Base-by-base conservation (phyloP, 2,113 vertebrate genomes). In the Dromiciops gliroides region DNA sequence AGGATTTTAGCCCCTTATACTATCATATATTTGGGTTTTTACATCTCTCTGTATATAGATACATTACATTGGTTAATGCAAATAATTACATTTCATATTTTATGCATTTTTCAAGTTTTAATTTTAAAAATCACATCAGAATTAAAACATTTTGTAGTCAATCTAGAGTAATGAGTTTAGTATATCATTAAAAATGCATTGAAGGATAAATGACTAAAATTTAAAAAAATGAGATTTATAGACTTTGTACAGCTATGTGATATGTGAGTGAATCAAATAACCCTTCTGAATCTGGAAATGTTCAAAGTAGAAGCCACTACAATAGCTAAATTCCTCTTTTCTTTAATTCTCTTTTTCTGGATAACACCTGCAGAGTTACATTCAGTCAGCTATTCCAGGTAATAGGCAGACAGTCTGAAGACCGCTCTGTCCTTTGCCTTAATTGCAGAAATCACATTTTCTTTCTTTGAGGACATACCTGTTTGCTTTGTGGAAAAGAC, bases 151-250 rank as follows among this genome's bases (percentile, higher is more conserved):
- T 93, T 91, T 93, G 24, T 28, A 22, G 67, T 92, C 92, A 37
- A 19, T 37, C 0, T 60, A 67, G 12, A 50, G 0, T 91, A 48
- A 11, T 83, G 5, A 48, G 48, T 89, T 92, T 94, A 94, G 92
- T 19, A 60, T 49, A 53, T 1, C 8, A 92, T 44, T 50, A 90
- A 31, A 91, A 44, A 90, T 92, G 90, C 12, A 93, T 44, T 89
- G 25, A 89, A 75, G 47, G 19, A 3, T 60, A 48, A 10, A 88
- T 12, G 51, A 31, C 5, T 96, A 7, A 92, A 93, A 50, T 89
- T 47, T n/a, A n/a, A n/a, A n/a, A 9, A 44, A 97, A 91, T 90
- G 50, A 12, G 11, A 75, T 91, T 91, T 89, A 50, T 60, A 91
- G 14, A 92, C 48, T 91, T 0, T 22, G 26, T 50, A 75, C 53